Conservation (phyloP, 2,113 vertebrate genomes). For the Myxocyprinus asiaticus region DNA sequence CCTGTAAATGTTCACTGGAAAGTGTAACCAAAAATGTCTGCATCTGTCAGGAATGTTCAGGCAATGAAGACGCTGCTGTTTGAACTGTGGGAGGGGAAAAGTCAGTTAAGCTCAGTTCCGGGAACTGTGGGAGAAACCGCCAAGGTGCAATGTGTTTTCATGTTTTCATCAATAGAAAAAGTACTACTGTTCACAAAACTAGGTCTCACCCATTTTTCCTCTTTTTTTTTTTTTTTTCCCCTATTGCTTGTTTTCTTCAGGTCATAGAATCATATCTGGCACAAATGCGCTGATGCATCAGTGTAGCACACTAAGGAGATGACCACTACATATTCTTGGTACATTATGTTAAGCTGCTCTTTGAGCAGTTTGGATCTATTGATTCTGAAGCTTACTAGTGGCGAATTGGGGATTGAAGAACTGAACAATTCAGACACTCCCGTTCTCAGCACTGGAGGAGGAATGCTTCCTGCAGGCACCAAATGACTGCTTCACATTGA, state of each 20-base stretch:
- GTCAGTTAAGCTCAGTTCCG: conserved; percentile 84
- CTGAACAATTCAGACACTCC: conserved; percentile 65
- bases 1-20: not conserved
- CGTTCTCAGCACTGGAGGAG: conserved; percentile 57
- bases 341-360: conserved; percentile 52
- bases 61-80: conserved; percentile 87
- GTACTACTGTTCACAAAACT: not conserved
- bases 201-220: not conserved
- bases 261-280: conserved; percentile 86
- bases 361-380: conserved; percentile 48
- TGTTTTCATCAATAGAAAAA: not conserved
- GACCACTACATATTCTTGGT: conserved; percentile 67
- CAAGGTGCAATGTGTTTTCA: conserved; percentile 78
- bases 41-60: conserved; percentile 80
- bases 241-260: conserved; percentile 67
- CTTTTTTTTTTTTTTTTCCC: not conserved
- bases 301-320: conserved; percentile 62
- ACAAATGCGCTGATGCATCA: conserved; percentile 83
- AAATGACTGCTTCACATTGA: conserved; percentile 81
- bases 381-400: conserved; percentile 45
- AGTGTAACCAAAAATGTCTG: not conserved
- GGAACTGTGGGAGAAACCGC: conserved; percentile 93
- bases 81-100: conserved; percentile 87
- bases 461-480: conserved; percentile 57
- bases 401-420: conserved; percentile 62